Conservation (phyloP, 2,888 invertebrate genomes). For the Tanytarsus gracilentus region DNA sequence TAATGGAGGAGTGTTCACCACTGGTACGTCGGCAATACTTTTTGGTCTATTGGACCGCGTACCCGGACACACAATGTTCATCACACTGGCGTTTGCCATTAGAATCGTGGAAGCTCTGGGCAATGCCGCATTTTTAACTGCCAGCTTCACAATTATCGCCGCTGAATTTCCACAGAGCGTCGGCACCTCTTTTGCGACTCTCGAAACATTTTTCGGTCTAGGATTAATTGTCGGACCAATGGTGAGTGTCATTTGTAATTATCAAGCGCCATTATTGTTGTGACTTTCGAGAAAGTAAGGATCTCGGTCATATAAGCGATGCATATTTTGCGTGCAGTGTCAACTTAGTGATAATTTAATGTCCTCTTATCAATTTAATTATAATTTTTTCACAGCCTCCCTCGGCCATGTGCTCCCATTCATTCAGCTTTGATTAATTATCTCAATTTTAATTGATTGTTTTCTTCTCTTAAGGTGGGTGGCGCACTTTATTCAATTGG, state of each 20-base stretch:
- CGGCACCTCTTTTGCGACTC: slow-evolving; percentile 72
- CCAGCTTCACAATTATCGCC: slow-evolving; percentile 79
- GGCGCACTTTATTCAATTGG: slow-evolving; percentile 72
- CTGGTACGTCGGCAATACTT: slow-evolving; percentile 71
- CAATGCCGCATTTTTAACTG: slow-evolving; percentile 76
- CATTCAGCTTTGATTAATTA: neutral
- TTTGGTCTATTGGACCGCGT: slow-evolving; percentile 49
- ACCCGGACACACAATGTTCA: slow-evolving; percentile 58
- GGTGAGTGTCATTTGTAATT: slow-evolving; percentile 32
- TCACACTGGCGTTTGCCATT: slow-evolving; percentile 66
- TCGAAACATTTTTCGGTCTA: slow-evolving; percentile 81
- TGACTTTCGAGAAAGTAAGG: too few species aligned
- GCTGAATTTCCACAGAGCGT: slow-evolving; percentile 80
- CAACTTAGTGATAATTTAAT: too few species aligned
- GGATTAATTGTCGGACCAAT: slow-evolving; percentile 86
- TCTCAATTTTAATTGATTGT: too few species aligned
- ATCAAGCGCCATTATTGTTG: neutral
- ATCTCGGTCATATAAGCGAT: too few species aligned
- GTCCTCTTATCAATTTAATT: too few species aligned
- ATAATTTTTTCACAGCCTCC: too few species aligned
- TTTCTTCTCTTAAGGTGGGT: too few species aligned
- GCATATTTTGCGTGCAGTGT: too few species aligned
- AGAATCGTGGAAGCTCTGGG: slow-evolving; percentile 77
- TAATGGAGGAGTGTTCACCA: slow-evolving; percentile 72
- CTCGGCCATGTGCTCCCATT: neutral